A percentile compares a stretch with the other conserved stretches of the same genome.
Conservation (phyloP, 2,888 invertebrate species). For the Platycnemis pennipes region DNA sequence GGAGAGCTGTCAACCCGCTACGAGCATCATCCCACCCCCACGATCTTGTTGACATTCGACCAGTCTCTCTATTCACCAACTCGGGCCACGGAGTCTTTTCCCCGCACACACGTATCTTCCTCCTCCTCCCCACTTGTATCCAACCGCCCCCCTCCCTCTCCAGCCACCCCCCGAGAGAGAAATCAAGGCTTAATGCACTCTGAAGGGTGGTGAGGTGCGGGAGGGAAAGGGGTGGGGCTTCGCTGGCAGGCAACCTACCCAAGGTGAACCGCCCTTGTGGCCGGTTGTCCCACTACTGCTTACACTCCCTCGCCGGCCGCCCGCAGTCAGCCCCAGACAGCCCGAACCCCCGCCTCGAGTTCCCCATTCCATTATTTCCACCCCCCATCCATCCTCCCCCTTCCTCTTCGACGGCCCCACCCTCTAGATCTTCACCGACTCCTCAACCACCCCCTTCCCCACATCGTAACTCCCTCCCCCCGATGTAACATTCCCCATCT, state of each 20-base stretch:
- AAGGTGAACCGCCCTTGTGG: constrained; percentile 64
- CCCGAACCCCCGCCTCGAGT: background rate
- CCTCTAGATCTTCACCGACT: background rate
- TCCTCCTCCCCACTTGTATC: background rate
- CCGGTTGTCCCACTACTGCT: constrained; percentile 53
- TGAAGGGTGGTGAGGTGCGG: background rate
- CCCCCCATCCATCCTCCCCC: background rate
- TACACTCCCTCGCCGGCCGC: background rate
- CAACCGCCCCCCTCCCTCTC: background rate
- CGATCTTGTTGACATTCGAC: constrained; percentile 36
- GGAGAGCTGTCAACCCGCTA: constrained; percentile 3
- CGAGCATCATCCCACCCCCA: background rate
- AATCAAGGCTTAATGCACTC: constrained; percentile 60
- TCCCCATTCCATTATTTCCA: background rate
- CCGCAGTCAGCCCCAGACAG: background rate
- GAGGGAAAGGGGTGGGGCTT: constrained; percentile 34
- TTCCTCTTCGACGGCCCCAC: background rate
- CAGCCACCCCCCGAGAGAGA: background rate
- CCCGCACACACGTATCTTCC: background rate
- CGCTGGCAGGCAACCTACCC: constrained; percentile 61
- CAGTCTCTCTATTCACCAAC: background rate
- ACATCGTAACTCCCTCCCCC: background rate
- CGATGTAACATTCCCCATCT: background rate
- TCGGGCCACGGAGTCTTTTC: background rate
- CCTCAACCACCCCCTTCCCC: background rate